Evolutionary conservation across 2,113 vertebrate species (phyloP), one percentile per base, ranked within the genome.

Genomic region (Gnathonemus echidnorhynchus): DNA sequence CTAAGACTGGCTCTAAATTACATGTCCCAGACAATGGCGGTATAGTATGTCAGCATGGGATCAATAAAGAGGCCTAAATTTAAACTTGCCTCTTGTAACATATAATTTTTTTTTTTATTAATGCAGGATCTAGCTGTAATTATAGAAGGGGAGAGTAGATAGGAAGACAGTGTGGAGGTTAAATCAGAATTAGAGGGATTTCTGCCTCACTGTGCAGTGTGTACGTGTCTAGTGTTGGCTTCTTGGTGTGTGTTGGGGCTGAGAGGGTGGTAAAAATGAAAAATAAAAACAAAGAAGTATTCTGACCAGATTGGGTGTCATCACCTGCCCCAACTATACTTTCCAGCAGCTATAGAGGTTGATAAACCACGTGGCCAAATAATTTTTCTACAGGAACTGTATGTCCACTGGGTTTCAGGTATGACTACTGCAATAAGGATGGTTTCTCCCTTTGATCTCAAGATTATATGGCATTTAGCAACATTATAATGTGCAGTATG

Each of bases 51-150:
- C 94, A 92, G 93, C 92, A 90, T 88, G 90, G 53, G 94, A 95
- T 95, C 95, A 77, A 95, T 95, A 93, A 92, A 94, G 93, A 95
- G 91, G 92, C 94, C 95, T 94, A 95, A 95, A 95, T 95, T 93
- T 95, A 95, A 94, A 94, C 92, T 91, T 92, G 93, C 94, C 92
- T 95, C 94, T 92, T 94, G 93, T 95, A 93, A 94, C 93, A 86
- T 92, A 93, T 93, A 94, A 93, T n/a, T 31, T 52, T 77, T 66
- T 46, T 50, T 93, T 90, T 46, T 39, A 42, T 88, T 58, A 74
- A 90, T 90, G 50, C 21, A 45, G 50, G 21, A 39, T 89, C 39
- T 85, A 48, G 21, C 42, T 89, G 74, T 56, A 84, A 84, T 83
- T 86, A 13, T 89, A 86, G 80, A 89, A 13, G 89, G 42, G 77